Conservation (phyloP, 2,888 invertebrate genomes). For the Diplolepis rosae region DNA sequence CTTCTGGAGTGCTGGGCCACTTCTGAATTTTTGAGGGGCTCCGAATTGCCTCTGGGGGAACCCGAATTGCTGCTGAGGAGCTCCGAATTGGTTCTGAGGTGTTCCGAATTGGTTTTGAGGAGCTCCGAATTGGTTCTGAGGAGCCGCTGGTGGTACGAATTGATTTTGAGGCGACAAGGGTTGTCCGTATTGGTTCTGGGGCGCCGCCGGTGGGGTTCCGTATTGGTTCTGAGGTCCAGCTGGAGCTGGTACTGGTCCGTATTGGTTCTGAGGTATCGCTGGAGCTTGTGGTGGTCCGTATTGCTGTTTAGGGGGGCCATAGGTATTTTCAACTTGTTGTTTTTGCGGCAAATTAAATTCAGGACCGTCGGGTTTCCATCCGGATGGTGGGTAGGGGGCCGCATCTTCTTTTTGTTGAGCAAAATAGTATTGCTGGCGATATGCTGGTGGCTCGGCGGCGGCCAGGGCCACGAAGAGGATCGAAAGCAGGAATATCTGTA, state of each 20-base stretch:
- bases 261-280: slow-evolving; percentile 42
- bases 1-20: slow-evolving; percentile 30
- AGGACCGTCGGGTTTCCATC: slow-evolving; percentile 74
- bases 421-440: slow-evolving; percentile 67
- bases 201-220: slow-evolving; percentile 49
- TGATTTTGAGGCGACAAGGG: slow-evolving; percentile 47
- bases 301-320: slow-evolving; percentile 64
- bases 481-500: slow-evolving; percentile 69
- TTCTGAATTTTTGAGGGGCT: neutral
- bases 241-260: slow-evolving; percentile 42
- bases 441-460: slow-evolving; percentile 73
- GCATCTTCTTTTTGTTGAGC: slow-evolving; percentile 65
- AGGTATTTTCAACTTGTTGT: slow-evolving; percentile 52
- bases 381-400: slow-evolving; percentile 72
- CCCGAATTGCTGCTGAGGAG: slow-evolving; percentile 41
- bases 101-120: slow-evolving; percentile 47
- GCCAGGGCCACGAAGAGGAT: slow-evolving; percentile 70
- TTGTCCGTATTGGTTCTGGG: slow-evolving; percentile 54
- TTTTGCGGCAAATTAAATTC: slow-evolving; percentile 72
- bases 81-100: slow-evolving; percentile 49
- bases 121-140: slow-evolving; percentile 51
- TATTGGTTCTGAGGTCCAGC: slow-evolving; percentile 48
- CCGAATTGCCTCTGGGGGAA: slow-evolving; percentile 19
- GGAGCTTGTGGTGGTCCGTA: slow-evolving; percentile 51
- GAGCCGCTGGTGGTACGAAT: slow-evolving; percentile 44